These are phyloP conservation scores for Corella eumyota DNA, from an alignment of 23 tunicate species.

Conservation along the genomic window DNA sequence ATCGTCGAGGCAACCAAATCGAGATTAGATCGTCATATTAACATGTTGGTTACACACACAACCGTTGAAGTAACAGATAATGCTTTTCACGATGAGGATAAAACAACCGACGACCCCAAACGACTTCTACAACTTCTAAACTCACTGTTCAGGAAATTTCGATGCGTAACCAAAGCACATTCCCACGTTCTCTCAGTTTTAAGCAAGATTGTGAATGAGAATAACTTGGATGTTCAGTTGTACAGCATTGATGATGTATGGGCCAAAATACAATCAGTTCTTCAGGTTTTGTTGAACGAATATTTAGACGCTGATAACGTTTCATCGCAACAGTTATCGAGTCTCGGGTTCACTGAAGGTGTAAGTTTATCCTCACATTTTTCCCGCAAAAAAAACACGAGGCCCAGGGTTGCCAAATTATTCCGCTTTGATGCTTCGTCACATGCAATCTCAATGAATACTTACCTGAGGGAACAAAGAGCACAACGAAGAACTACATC, in stretches of 20 bases:
- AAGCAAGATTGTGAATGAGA: constrained; percentile 5
- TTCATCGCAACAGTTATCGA: constrained; percentile 20
- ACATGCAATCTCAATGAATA: constrained; percentile 98
- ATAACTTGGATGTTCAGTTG: constrained; percentile 4
- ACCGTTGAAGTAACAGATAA: constrained; percentile 84
- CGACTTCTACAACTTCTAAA: constrained; percentile 66
- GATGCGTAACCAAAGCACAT: constrained; percentile 66
- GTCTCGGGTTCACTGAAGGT: constrained; percentile 38
- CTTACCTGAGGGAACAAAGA: constrained; percentile 79
- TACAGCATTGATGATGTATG: constrained; percentile 87
- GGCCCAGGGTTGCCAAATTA: constrained; percentile 55
- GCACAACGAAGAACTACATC: constrained; percentile 54
- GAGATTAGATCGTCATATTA: constrained; percentile 80
- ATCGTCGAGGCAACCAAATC: constrained; percentile 59
- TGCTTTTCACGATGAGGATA: constrained; percentile 49
- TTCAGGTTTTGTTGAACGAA: constrained; percentile 62
- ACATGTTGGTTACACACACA: constrained; percentile 70
- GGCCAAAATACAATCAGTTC: constrained; percentile 85
- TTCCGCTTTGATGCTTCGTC: constrained; percentile 92
- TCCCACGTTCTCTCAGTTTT: constrained; percentile 31
- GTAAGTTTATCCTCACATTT: constrained; percentile 75
- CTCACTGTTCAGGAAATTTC: constrained; percentile 63
- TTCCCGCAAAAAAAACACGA: constrained; percentile 27
- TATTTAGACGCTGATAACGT: constrained; percentile 90
- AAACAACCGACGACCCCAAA: constrained; percentile 52